Evolutionary conservation across 2,797 vertebrate species (phyloP), one percentile per base, ranked within the genome.

Genomic region (Enteromius thamalakanensis): DNA sequence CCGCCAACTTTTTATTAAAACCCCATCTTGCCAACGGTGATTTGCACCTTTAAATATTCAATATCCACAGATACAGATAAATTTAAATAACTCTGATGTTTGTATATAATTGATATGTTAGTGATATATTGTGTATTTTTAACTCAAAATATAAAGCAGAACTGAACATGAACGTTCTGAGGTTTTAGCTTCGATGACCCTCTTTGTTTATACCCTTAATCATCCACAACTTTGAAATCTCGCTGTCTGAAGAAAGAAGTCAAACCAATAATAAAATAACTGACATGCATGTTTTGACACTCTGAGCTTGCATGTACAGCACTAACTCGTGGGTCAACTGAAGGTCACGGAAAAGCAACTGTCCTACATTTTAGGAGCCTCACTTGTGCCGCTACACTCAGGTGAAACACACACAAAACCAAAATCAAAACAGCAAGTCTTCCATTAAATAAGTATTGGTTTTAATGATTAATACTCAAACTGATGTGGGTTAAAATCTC

Each of bases 251-350:
- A 58, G 10, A 79, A 26, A 53, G 8, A 74, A 55, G n/a, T 8
- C 45, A 37, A 64, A 29, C 6, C 47, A 72, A 26, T 23, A 72
- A 51, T 11, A 55, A 11, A 60, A 72, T 23, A 58, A 23, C 26
- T 26, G 26, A 51, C 29, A 47, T 37, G 32, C 32, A 34, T 65
- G 62, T 78, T 79, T 76, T 62, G 26, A 55, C 65, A 45, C 78
- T 32, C n/a, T 1, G 55, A 58, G 55, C 23, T 76, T 26, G 15
- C 51, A 47, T 1, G 9, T 37, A 53, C 58, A 51, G 70, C 32
- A 67, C 40, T 91, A 91, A 93, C 88, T 94, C 92, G 90, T 80
- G 87, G 91, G 91, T 93, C 91, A 94, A 89, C 87, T 86, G 70
- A 90, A 93, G 91, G 92, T 92, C 89, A 93, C 49, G 17, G 37